Base-by-base conservation (phyloP, 2,113 vertebrate genomes). In the Mastomys natalensis region DNA sequence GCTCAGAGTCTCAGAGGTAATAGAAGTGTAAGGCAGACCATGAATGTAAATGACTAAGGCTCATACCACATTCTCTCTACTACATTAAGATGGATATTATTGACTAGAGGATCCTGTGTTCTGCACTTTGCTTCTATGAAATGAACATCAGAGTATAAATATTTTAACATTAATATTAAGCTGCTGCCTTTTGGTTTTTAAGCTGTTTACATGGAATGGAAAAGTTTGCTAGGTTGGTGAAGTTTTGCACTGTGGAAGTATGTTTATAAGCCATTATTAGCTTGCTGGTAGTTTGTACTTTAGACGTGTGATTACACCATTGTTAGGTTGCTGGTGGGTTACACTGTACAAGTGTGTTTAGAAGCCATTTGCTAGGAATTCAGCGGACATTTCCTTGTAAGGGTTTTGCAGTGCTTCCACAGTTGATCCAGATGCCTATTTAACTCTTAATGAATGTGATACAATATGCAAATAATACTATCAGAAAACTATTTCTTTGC, bases 131-230 rank as follows among this genome's bases (percentile, higher is more conserved):
- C n/a, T 64, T 87, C n/a, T 89, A 80, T 89, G 37, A 78, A 66
- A 66, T 66, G 37, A 88, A 29, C 26, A 80, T 62, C 92, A 74
- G 22, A n/a, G 51, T 55, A 77, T 94, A 81, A 74, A 89, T 78
- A 70, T 82, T 90, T 80, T 81, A 91, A 87, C 9, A 58, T n/a
- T 2, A 48, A 29, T 68, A 15, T 43, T 72, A 87, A 78, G 77
- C 31, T 78, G 74, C 62, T 95, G 89, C 21, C 55, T 77, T 89
- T 72, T 31, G 62, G 5, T 40, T 72, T 93, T 91, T 93, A 85
- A 95, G 29, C 13, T 72, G 60, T 91, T 48, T 92, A 95, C 40
- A 45, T 62, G 45, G 58, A 62, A 87, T 91, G 45, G 51, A 87
- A 87, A 87, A 62, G 7, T 82, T 95, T 72, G 7, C 31, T 21